phyloP scores from a whole-genome alignment of 2,888 invertebrate genomes.

The Sinhomidia bicolor region DNA sequence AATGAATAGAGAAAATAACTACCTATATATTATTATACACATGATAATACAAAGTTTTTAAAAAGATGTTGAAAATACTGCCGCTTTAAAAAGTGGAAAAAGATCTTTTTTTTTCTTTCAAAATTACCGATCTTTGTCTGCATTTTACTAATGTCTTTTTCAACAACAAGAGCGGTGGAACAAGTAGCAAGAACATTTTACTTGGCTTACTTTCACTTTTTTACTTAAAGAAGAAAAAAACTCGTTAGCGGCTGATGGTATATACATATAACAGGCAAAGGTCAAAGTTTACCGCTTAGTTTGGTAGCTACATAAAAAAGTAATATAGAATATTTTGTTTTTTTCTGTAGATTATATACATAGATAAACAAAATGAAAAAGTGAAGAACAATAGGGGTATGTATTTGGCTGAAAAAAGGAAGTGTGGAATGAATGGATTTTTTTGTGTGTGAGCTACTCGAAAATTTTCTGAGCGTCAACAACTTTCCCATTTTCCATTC shows the following conservation, averaged over 20 bases:
- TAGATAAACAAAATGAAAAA: not conserved
- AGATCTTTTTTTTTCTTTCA: no score
- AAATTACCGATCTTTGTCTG: not conserved
- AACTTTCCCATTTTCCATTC: no score
- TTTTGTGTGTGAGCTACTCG: no score
- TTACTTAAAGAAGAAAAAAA: not conserved
- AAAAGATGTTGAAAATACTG: not conserved
- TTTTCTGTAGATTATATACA: not conserved
- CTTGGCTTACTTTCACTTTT: constrained; percentile 58
- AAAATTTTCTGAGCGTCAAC: no score
- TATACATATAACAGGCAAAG: no score
- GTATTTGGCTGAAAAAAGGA: no score
- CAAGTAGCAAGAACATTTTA: not conserved
- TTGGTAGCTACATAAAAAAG: not conserved
- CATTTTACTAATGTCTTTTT: constrained; percentile 8
- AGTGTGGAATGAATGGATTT: no score
- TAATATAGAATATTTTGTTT: no score
- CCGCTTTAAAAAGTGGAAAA: constrained; percentile 21
- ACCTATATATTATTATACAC: no score
- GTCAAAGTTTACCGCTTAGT: constrained; percentile 53
- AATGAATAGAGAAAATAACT: no score
- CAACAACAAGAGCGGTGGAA: not conserved
- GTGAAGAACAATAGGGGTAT: not conserved
- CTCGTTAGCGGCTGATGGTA: constrained; percentile 3
- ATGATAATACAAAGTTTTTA: not conserved